phyloP scores from a whole-genome alignment of 2,113 vertebrate genomes.

The Stegastes partitus region DNA sequence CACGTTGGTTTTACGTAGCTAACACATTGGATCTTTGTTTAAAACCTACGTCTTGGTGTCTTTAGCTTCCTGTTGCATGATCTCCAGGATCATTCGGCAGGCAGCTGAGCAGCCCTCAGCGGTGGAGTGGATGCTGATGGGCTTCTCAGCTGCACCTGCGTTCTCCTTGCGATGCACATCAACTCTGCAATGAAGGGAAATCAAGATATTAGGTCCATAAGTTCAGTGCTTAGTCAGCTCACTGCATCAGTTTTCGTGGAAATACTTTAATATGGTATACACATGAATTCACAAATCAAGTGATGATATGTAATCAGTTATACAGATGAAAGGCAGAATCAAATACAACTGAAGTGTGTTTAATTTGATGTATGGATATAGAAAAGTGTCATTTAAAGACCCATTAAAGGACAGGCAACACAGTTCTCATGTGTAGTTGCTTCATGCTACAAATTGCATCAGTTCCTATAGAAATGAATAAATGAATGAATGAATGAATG shows the following conservation, averaged over 20 bases:
- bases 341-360: too few relatives aligned
- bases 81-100: constrained; percentile 96
- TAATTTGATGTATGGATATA: too few relatives aligned
- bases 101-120: constrained; percentile 94
- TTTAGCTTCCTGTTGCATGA: constrained; percentile 98
- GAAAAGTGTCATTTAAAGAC: too few relatives aligned
- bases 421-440: too few relatives aligned
- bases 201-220: neutral
- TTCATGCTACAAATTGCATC: too few relatives aligned
- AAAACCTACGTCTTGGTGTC: constrained; percentile 94
- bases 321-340: too few relatives aligned
- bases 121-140: constrained; percentile 96
- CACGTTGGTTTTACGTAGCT: neutral
- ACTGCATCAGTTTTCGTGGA: neutral
- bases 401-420: too few relatives aligned
- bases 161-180: constrained; percentile 97
- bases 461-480: too few relatives aligned
- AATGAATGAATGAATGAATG: too few relatives aligned
- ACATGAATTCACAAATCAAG: too few relatives aligned
- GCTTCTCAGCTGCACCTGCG: constrained; percentile 93
- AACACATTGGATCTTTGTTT: neutral
- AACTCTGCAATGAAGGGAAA: constrained; percentile 82
- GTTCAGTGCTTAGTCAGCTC: too few relatives aligned
- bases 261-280: neutral
- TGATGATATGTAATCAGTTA: too few relatives aligned